Evolutionary conservation across 2,113 vertebrate genomes (phyloP).

Genomic region (Scytalopus superciliaris): DNA sequence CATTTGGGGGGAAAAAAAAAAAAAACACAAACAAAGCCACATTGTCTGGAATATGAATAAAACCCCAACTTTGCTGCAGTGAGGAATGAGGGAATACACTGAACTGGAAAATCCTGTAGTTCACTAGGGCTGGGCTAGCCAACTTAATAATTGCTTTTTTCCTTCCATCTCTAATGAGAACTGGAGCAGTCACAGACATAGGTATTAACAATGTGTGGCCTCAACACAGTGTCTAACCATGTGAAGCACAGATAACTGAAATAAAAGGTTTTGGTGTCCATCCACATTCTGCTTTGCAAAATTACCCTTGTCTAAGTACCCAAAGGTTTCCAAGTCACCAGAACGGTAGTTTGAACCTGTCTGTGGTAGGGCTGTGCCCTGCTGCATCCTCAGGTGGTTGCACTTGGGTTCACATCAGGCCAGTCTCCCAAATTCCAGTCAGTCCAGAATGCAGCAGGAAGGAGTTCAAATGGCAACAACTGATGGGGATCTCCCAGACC

Average conservation of each 20-base stretch:
- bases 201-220: neutral
- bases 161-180: constrained; percentile 20
- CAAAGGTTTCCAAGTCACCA: neutral
- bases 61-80: neutral
- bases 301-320: neutral
- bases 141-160: constrained; percentile 15
- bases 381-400: neutral
- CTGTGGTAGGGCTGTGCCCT: neutral
- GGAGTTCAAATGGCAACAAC: neutral
- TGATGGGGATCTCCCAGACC: rapidly evolving
- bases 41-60: neutral
- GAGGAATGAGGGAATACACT: constrained; percentile 1
- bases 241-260: neutral
- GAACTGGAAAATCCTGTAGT: constrained; percentile 53
- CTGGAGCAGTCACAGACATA: neutral
- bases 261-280: neutral
- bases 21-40: constrained; percentile 7
- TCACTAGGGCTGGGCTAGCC: neutral
- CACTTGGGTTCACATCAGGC: neutral
- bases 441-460: neutral
- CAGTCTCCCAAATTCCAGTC: neutral
- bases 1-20: neutral
- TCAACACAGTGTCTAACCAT: neutral
- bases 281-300: neutral
- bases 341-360: neutral